Evolutionary conservation across 2,797 vertebrate species (phyloP).

Genomic region (Scolopax rusticola): DNA sequence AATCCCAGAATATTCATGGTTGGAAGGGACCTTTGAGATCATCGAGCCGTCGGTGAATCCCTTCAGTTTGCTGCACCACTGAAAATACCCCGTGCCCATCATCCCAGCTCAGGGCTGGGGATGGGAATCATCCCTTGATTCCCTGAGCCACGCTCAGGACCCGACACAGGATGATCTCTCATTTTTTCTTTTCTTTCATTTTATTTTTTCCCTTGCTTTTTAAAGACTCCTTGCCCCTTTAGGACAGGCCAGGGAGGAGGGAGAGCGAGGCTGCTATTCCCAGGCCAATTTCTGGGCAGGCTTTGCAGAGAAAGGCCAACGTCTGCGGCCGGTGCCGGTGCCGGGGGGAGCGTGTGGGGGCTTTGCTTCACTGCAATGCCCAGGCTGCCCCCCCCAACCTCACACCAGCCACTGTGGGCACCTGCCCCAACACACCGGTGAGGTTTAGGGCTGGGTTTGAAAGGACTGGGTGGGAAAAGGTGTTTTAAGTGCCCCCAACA

Average conservation of each 20-base stretch:
- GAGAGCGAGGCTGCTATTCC: accelerated
- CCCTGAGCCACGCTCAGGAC: accelerated
- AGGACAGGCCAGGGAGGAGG: accelerated
- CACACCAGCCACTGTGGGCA: background rate
- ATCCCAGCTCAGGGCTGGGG: background rate
- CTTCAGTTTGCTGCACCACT: background rate
- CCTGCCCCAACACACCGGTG: background rate
- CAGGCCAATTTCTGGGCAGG: background rate
- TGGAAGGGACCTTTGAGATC: too few relatives aligned
- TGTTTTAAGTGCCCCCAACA: background rate
- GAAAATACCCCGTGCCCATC: accelerated
- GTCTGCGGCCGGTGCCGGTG: accelerated
- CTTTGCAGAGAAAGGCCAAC: background rate
- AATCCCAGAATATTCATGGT: too few relatives aligned
- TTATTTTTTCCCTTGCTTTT: background rate
- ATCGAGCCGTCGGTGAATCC: accelerated
- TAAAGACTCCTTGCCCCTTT: background rate
- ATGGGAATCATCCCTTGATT: background rate
- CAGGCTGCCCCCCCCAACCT: background rate
- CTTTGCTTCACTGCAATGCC: background rate
- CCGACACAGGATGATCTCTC: accelerated
- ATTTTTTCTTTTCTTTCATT: too few relatives aligned
- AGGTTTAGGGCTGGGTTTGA: background rate
- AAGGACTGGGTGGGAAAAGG: background rate
- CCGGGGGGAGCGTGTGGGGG: accelerated